Base-by-base conservation (phyloP, 2,797 vertebrate species). In the Acridotheres tristis region DNA sequence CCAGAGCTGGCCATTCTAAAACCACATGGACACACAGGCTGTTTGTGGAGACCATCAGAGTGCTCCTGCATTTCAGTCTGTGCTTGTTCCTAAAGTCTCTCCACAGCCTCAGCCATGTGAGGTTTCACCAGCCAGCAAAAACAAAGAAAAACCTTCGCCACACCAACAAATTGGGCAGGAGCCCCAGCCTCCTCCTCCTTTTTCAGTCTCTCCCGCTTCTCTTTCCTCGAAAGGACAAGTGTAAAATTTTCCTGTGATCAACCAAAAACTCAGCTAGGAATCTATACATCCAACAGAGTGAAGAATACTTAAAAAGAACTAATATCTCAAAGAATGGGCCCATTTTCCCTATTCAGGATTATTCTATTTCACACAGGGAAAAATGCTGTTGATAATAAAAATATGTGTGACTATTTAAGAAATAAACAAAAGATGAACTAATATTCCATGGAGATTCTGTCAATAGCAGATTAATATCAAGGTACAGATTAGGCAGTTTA, bases 381-480 rank as follows among this genome's bases (percentile, higher is more conserved):
- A 92, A 85, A 11, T 0, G 0, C 40, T 50, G 79, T 53, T 53
- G 50, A 58, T 72, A 89, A 82, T 74, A 85, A 91, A 95, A 92
- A 85, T 48, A 69, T 6, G 22, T 32, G 32, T 23, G 59, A 29
- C 71, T 77, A 77, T 38, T 91, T 76, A 53, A 87, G 55, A 54
- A 90, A 73, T 30, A 74, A 86, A 76, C 32, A 68, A 74, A 90
- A 72, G 13, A 55, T 32, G 63, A 89, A 68, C 36, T 67, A 47
- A 58, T 66, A 85, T 62, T 78, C 61, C 65, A 38, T 11, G 30
- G n/a, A 47, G 38, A 34, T 84, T 79, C 74, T 87, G 53, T 77
- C 90, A 93, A 50, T 22, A 93, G 50, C 21, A 61, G 40, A 59
- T 84, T 85, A 92, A 88, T 88, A 88, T 16, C 53, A 67, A 76